Base-by-base conservation (phyloP, 2,888 invertebrate genomes). In the Philopedon plagiatum region DNA sequence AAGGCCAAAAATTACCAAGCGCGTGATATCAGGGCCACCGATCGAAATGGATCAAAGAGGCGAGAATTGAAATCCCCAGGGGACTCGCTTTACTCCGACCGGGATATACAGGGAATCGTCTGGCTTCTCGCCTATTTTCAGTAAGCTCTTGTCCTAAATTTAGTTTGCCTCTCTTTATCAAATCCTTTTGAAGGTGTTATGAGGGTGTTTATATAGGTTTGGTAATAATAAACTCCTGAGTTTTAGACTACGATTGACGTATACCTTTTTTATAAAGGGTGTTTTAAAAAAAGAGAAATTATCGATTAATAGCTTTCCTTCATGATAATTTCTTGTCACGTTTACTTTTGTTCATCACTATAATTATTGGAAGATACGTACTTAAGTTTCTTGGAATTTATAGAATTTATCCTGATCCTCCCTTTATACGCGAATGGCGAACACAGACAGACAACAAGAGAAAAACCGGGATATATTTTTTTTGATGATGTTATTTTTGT, bases 41-140 rank as follows among this genome's bases (percentile, higher is more conserved):
- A 81, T 79, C 78, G 80, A 78, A 75, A 76, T 74, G 78, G 81
- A 83, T 82, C 83, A 83, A 83, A 83, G 83, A 80, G 78, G 79
- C 80, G 82, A 81, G 83, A 83, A 83, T 83, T 83, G 82, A 83
- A 83, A 83, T 83, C 83, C 80, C 81, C 82, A 81, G 83, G 83
- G 82, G 81, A 80, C 79, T 80, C 78, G 68, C 65, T 11, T 13
- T 13, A 44, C 44, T 23, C 39, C 23, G 32, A 54, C 54, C 54
- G 34, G 21, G 46, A 51, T 61, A 51, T 71, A 66, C 34, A 21
- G 37, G 19, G 37, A 32, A 39, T 65, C 32, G 60, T 49, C 65
- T 51, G 65, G 51, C 61, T 65, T 65, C 65, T 71, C 60, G 61
- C 61, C 65, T 71, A 66, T 71, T 71, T 70, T 65, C 54, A 26